Percentiles rank a stretch among this genome's conserved stretches.
These are phyloP conservation scores for Dryocosmus kuriphilus DNA, from an alignment of 2,888 invertebrate species.

Conservation along the genomic window DNA sequence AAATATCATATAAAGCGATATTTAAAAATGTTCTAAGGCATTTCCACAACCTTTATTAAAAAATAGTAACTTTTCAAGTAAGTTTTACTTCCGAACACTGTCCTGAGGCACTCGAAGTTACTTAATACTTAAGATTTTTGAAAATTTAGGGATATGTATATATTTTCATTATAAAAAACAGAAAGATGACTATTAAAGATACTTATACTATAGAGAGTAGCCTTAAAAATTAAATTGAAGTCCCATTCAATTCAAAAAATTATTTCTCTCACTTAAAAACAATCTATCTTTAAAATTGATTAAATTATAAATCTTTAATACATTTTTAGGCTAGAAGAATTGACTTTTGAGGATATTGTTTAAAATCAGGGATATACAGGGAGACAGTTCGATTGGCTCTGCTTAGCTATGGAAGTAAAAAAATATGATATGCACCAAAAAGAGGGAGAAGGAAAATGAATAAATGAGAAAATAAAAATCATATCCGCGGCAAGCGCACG, in stretches of 20 bases:
- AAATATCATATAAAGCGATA: background rate
- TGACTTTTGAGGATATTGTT: background rate
- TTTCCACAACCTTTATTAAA: background rate
- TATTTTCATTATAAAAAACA: slow-evolving; percentile 10
- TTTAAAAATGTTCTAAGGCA: background rate
- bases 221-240: slow-evolving; percentile 17
- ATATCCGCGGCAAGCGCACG: slow-evolving; percentile 68
- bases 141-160: slow-evolving; percentile 14
- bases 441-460: slow-evolving; percentile 23
- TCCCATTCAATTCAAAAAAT: background rate
- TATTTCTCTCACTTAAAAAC: background rate
- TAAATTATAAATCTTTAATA: background rate
- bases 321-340: background rate
- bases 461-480: slow-evolving; percentile 56
- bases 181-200: slow-evolving; percentile 31
- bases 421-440: background rate
- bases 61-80: background rate
- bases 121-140: slow-evolving; percentile 1
- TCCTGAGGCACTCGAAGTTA: background rate
- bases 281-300: background rate
- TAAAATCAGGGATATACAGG: slow-evolving; percentile 15
- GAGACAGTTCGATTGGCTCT: slow-evolving; percentile 28
- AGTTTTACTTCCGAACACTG: background rate
- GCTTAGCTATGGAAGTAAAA: background rate
- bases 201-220: background rate